Base-by-base conservation (phyloP, 2,797 vertebrate species). In the Xiphorhynchus erythropygius region DNA sequence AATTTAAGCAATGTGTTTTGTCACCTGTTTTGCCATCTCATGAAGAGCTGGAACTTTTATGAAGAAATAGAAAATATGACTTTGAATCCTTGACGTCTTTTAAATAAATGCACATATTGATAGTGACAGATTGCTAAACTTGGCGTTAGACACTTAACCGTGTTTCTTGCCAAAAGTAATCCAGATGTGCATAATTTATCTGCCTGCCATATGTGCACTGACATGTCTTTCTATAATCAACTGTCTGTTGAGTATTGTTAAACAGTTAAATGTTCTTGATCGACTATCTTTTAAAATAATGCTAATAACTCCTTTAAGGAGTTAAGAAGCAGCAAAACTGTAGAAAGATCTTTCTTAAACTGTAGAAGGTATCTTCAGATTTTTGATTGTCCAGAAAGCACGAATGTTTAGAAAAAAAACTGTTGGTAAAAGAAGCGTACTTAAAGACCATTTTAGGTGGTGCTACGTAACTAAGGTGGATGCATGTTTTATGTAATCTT, bases 131-230 rank as follows among this genome's bases (percentile, higher is more conserved):
- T 98, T 98, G 98, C 97, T 98, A 92, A 98, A 98, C 97, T 98
- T 98, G 98, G 98, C 97, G 55, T 97, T 96, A 98, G 97, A 98
- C 94, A 96, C 95, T 98, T 98, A 98, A 97, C 97, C 97, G 91
- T 97, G 96, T 98, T 97, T 97, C 96, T 97, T 98, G 97, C 98
- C 98, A 98, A 97, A 90, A 98, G 97, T 98, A 97, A 98, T 98
- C 98, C 98, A 99, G 98, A 99, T 98, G 98, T 96, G 97, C 97
- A 97, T 96, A 96, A 98, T 98, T 98, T 98, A 98, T 98, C 98
- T 90, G 97, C 98, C 98, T 98, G 98, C 98, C 98, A 98, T 98
- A 98, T 98, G 98, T 97, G 98, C 98, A 97, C 97, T 96, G 97
- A 99, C 98, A 98, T 98, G 98, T 98, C 98, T 97, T 96, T 98